Conservation (phyloP, 2,888 invertebrate genomes). For the Hirtodrosophila duncani region DNA sequence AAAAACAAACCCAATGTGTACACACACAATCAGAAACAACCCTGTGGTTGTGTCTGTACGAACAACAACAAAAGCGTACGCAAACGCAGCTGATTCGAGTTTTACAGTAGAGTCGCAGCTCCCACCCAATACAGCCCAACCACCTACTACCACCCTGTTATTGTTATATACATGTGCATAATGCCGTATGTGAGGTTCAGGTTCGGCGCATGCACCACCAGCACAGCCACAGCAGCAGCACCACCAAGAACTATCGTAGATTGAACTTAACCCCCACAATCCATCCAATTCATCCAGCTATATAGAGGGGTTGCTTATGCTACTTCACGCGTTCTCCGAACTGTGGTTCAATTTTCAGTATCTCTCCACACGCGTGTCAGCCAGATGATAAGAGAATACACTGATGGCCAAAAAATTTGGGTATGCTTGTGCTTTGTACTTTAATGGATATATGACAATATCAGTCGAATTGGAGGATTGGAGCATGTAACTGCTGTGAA, state of each 20-base stretch:
- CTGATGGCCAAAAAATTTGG: constrained; percentile 18
- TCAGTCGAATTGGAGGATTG: too few species aligned
- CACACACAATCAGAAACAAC: constrained; percentile 5
- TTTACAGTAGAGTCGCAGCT: constrained; percentile 5
- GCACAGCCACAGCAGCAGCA: constrained; percentile 23
- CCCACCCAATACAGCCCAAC: constrained; percentile 33
- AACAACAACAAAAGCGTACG: constrained; percentile 38
- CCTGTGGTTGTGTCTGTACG: too few species aligned
- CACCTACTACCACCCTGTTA: neutral
- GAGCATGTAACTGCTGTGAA: too few species aligned
- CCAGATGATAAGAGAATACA: constrained; percentile 26
- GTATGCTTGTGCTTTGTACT: too few species aligned
- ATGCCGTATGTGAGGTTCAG: too few species aligned
- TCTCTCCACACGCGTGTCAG: constrained; percentile 56
- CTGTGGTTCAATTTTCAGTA: too few species aligned
- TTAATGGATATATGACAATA: too few species aligned
- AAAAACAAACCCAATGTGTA: constrained; percentile 43
- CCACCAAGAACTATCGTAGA: neutral
- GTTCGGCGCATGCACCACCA: constrained; percentile 64
- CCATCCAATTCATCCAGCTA: constrained; percentile 4
- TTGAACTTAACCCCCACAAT: constrained; percentile 13
- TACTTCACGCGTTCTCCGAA: too few species aligned
- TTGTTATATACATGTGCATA: too few species aligned
- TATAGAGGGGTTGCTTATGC: too few species aligned
- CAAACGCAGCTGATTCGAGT: constrained; percentile 34